phyloP scores from a whole-genome alignment of 2,113 vertebrate species.

The Sorex araneus region DNA sequence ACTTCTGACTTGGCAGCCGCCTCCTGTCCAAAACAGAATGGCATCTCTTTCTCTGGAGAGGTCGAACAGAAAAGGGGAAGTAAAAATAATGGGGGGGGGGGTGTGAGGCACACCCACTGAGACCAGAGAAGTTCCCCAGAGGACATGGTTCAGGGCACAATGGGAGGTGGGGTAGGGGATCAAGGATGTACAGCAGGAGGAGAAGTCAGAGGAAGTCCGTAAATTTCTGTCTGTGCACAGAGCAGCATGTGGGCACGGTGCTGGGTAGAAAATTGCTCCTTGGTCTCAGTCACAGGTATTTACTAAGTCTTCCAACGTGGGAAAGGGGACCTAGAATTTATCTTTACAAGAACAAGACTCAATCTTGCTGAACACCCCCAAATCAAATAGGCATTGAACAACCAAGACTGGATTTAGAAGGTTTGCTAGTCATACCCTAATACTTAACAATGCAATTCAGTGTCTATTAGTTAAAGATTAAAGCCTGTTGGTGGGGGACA shows the following conservation, averaged over 20 bases:
- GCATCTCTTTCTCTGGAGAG: background rate
- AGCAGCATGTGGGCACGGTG: too few species aligned
- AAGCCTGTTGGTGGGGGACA: background rate
- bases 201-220: too few species aligned
- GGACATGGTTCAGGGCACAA: too few species aligned
- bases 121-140: background rate
- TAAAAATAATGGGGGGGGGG: too few species aligned
- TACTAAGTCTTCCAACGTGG: too few species aligned
- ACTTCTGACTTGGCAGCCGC: too few species aligned
- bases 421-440: background rate
- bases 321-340: too few species aligned
- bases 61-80: background rate
- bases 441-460: background rate
- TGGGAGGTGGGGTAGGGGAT: too few species aligned
- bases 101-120: background rate
- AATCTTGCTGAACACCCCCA: background rate
- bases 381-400: background rate
- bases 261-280: too few species aligned
- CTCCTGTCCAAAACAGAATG: background rate
- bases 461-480: constrained; percentile 10
- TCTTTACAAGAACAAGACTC: background rate
- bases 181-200: too few species aligned
- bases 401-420: constrained; percentile 19
- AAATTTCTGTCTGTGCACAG: too few species aligned
- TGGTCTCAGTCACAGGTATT: too few species aligned